Evolutionary conservation across 2,888 invertebrate species (phyloP).

Genomic region (Monochamus alternatus): DNA sequence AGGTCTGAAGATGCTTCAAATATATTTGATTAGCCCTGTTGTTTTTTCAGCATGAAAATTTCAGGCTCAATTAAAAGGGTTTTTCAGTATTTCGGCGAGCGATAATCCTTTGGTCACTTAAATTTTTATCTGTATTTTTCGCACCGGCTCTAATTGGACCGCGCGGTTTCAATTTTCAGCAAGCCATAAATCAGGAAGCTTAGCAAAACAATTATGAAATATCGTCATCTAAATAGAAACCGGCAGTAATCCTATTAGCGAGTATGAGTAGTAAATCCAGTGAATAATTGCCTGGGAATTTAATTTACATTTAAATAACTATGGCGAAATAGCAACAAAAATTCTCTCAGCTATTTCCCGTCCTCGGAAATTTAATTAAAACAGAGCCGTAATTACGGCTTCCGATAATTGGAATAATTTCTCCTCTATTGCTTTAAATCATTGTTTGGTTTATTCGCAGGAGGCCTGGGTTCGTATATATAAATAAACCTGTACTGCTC

Average conservation of each 20-base stretch:
- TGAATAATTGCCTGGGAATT: slow-evolving; percentile 51
- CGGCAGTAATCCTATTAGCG: slow-evolving; percentile 43
- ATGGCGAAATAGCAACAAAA: slow-evolving; percentile 36
- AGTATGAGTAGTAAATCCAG: slow-evolving; percentile 43
- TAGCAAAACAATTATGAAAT: slow-evolving; percentile 46
- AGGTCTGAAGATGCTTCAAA: no score
- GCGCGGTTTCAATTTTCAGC: slow-evolving; percentile 35
- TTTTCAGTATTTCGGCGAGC: no score
- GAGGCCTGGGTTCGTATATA: neutral
- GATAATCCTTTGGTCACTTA: neutral
- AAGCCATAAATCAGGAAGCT: slow-evolving; percentile 39
- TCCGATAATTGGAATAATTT: slow-evolving; percentile 21
- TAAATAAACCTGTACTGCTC: no score
- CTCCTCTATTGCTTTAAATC: neutral
- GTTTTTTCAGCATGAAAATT: no score
- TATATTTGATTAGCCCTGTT: no score
- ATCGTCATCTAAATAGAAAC: slow-evolving; percentile 46
- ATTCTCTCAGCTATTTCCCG: slow-evolving; percentile 24
- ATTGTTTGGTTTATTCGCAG: neutral
- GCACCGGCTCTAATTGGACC: slow-evolving; percentile 11
- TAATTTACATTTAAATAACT: slow-evolving; percentile 54
- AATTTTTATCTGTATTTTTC: slow-evolving; percentile 9
- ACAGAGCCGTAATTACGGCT: slow-evolving; percentile 8
- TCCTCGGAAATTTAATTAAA: slow-evolving; percentile 27
- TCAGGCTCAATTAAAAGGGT: no score